These are phyloP conservation scores for Coreius guichenoti DNA, from an alignment of 2,797 vertebrate genomes.

Conservation along the genomic window DNA sequence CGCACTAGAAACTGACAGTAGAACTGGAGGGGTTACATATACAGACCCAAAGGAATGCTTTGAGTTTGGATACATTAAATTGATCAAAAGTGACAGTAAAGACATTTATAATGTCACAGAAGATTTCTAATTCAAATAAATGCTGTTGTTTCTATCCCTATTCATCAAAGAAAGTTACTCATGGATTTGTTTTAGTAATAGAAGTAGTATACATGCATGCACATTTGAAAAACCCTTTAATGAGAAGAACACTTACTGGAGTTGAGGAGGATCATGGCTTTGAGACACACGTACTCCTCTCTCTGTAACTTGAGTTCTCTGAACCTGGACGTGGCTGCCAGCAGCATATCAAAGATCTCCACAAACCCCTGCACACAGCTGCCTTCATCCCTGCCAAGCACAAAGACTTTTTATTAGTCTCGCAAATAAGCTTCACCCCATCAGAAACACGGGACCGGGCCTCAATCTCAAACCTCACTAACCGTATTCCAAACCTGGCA, in stretches of 20 bases:
- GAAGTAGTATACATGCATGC: neutral
- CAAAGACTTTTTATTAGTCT: slow-evolving; percentile 48
- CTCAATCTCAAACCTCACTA: neutral
- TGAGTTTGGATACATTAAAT: neutral
- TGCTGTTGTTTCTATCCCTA: neutral
- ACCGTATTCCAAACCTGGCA: neutral
- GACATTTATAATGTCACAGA: neutral
- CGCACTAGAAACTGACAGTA: neutral
- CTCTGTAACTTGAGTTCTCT: slow-evolving; percentile 94
- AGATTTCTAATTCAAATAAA: neutral
- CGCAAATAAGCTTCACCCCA: neutral
- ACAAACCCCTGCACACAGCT: slow-evolving; percentile 94
- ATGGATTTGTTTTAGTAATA: neutral
- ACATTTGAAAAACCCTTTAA: neutral
- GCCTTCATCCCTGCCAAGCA: slow-evolving; percentile 87
- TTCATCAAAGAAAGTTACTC: neutral
- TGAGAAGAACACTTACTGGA: slow-evolving; percentile 88
- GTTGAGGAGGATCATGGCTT: slow-evolving; percentile 98
- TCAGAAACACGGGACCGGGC: neutral
- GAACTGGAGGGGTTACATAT: no score
- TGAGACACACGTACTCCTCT: slow-evolving; percentile 97
- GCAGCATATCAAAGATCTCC: slow-evolving; percentile 98
- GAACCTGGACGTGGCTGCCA: slow-evolving; percentile 92
- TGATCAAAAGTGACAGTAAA: neutral
- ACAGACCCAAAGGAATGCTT: no score